A percentile compares a stretch with the other conserved stretches of the same genome.
Evolutionary conservation across 2,797 vertebrate species (phyloP).

Genomic region (Sebastolobus alascanus): DNA sequence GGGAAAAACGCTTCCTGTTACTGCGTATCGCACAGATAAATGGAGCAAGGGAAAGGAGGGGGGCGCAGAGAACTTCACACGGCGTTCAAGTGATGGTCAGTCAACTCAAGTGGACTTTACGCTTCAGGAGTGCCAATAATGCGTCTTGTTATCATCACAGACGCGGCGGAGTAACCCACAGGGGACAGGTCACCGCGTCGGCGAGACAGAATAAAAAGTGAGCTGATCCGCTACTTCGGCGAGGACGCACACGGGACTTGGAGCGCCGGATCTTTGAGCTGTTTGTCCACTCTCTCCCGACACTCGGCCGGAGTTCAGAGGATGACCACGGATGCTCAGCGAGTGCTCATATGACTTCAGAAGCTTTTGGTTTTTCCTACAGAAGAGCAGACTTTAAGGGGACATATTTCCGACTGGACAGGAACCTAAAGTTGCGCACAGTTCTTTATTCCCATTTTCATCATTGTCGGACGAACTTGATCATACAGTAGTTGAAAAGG

Average conservation of each 20-base stretch:
- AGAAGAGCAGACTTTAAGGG: conserved; percentile 51
- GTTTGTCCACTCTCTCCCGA: conserved; percentile 69
- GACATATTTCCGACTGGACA: conserved; percentile 45
- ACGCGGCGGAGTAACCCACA: conserved; percentile 79
- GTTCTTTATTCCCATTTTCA: conserved; percentile 26
- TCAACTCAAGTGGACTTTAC: conserved; percentile 60
- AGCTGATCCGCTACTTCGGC: conserved; percentile 57
- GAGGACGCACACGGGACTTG: conserved; percentile 69
- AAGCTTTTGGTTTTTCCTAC: conserved; percentile 42
- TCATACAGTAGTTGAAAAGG: background rate
- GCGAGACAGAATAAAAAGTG: conserved; percentile 84
- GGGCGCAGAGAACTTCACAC: conserved; percentile 61
- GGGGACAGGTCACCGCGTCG: conserved; percentile 85
- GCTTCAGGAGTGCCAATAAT: conserved; percentile 59
- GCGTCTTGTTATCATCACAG: conserved; percentile 81
- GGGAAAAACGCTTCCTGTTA: conserved; percentile 76
- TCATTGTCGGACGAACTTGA: conserved; percentile 27
- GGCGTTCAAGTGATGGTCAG: conserved; percentile 64
- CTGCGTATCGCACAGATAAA: conserved; percentile 73
- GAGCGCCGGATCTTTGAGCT: conserved; percentile 65
- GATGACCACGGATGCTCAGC: conserved; percentile 71
- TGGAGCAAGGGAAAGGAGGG: conserved; percentile 73
- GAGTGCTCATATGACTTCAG: conserved; percentile 74
- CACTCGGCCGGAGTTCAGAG: conserved; percentile 65
- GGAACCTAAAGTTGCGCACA: conserved; percentile 35